These are phyloP conservation scores for Virgularia gustaviana DNA, from an alignment of 92 coral and sea anemone genomes.

Conservation along the genomic window DNA sequence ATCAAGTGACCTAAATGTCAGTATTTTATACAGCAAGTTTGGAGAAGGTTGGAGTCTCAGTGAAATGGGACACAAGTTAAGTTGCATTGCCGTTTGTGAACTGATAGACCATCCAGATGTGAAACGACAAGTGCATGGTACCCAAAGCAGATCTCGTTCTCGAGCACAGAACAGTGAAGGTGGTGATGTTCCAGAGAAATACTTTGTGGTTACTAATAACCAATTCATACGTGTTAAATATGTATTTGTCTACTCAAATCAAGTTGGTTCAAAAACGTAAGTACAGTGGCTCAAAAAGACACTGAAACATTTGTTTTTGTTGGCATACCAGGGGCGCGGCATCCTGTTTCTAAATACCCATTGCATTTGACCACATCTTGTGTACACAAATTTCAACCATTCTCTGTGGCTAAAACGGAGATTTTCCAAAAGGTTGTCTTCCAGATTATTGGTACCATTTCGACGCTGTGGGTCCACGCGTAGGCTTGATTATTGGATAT, in stretches of 20 bases:
- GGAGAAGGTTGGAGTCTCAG: constrained; percentile 81
- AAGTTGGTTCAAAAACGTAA: constrained; percentile 6
- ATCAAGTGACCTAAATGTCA: constrained; percentile 92
- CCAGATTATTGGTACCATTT: too few relatives aligned
- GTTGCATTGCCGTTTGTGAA: constrained; percentile 94
- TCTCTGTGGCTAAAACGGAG: neutral
- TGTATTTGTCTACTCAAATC: constrained; percentile 75
- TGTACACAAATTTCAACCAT: neutral
- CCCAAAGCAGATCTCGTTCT: constrained; percentile 63
- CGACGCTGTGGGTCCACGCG: too few relatives aligned
- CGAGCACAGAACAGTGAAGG: constrained; percentile 90
- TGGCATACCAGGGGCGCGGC: neutral
- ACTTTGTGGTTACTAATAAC: constrained; percentile 96
- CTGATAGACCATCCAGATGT: constrained; percentile 95
- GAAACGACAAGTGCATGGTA: constrained; percentile 69
- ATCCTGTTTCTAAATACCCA: constrained; percentile 11
- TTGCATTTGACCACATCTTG: neutral
- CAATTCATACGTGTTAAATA: constrained; percentile 82
- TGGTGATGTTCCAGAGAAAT: constrained; percentile 95
- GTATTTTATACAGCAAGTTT: constrained; percentile 81
- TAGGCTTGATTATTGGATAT: too few relatives aligned
- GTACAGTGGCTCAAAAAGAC: neutral
- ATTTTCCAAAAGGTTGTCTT: too few relatives aligned
- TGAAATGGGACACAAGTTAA: constrained; percentile 62
- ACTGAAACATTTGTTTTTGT: neutral